Conservation (phyloP, 2,113 vertebrate genomes). For the Dromaius novaehollandiae region DNA sequence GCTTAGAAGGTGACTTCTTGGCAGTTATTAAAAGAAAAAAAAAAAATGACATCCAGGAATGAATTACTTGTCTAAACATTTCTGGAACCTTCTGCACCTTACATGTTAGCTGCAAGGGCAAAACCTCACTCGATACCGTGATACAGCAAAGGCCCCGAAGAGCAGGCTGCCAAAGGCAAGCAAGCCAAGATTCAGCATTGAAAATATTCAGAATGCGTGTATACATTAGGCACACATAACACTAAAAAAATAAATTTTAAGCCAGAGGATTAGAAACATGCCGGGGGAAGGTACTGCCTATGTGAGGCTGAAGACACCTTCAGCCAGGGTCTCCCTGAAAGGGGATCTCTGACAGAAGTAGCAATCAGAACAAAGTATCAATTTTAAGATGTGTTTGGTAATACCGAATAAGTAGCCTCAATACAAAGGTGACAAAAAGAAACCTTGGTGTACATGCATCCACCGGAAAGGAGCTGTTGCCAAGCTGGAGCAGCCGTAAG, state of each 20-base stretch:
- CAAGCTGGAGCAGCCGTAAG: neutral
- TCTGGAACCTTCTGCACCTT: neutral
- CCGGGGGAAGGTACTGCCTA: no score
- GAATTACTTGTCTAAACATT: slow-evolving; percentile 16
- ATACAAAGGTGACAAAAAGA: neutral
- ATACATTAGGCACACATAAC: neutral
- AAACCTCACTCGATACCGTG: neutral
- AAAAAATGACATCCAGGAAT: neutral
- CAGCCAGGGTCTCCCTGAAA: no score
- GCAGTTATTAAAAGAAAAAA: neutral
- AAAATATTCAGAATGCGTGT: neutral
- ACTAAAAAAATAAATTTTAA: no score
- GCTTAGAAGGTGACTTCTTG: neutral
- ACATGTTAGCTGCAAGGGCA: neutral
- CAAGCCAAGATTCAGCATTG: neutral
- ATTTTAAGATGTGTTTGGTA: neutral
- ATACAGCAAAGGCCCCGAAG: neutral
- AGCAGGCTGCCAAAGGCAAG: neutral
- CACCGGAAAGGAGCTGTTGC: neutral
- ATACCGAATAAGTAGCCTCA: neutral
- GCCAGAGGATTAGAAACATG: no score
- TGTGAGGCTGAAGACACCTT: no score
- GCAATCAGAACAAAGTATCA: neutral
- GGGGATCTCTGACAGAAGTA: neutral
- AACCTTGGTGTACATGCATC: neutral